Conservation (phyloP, 2,113 vertebrate genomes). For the Zosterops lateralis region DNA sequence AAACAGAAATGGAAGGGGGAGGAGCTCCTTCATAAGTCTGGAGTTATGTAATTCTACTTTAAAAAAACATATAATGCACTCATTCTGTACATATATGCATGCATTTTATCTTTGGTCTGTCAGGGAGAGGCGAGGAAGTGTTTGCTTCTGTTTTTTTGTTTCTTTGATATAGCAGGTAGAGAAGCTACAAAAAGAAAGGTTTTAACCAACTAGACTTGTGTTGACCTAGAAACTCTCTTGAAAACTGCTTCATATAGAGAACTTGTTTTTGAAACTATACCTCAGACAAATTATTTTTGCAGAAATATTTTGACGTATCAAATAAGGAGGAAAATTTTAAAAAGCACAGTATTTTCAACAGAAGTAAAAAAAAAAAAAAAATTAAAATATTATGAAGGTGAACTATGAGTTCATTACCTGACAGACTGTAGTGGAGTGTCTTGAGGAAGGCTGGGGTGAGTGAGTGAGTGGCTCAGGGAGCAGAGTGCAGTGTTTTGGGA, state of each 20-base stretch:
- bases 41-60: background rate
- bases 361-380: background rate
- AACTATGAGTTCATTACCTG: background rate
- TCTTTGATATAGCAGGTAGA: background rate
- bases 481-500: background rate
- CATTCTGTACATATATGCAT: background rate
- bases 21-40: background rate
- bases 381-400: background rate
- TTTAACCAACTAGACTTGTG: background rate
- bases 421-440: background rate
- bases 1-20: background rate
- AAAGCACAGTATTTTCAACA: background rate
- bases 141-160: background rate
- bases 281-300: background rate
- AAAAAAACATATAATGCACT: background rate
- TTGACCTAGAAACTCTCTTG: rapidly evolving
- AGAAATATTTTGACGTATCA: background rate
- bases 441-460: background rate
- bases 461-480: rapidly evolving
- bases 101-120: background rate
- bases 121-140: background rate
- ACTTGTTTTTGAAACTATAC: background rate
- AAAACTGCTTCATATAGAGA: background rate
- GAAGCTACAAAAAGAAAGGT: background rate
- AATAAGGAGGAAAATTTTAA: background rate